Base-by-base conservation (phyloP, 2,888 invertebrate genomes). In the Liodrosophila aerea region DNA sequence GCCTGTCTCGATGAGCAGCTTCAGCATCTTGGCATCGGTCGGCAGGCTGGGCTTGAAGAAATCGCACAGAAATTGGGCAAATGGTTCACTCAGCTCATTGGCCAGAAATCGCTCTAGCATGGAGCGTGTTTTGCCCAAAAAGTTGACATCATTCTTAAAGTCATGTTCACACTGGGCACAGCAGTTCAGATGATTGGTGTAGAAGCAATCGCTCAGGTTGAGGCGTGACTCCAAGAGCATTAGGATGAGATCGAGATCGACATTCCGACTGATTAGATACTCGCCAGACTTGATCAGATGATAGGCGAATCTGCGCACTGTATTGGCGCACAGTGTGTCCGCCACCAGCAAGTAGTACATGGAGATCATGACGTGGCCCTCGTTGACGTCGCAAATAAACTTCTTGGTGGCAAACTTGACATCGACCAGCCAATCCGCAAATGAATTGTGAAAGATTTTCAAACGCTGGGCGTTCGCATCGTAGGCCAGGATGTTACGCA, bases 401-500 rank as follows among this genome's bases (percentile, higher is more conserved):
- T 97, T 95, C 76, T 97, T 95, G 1, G 98, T 98, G 89, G 98
- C 98, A 87, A 98, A 98, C 90, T 98, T 98, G n/a, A 98, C 98
- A 89, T 98, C 98, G 50, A 96, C 91, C 73, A 98, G 91, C 98
- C 98, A 98, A 87, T 96, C 95, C 16, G 97, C 95, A 89, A 98
- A 98, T 62, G 97, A 97, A 88, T 97, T 96, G 90, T 98, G 98
- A 91, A 98, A 98, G 40, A 98, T 92, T 66, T 90, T 90, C n/a
- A 90, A 63, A 2, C 88, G 87, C 18, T 87, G 83, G 29, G 88
- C 86, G 9, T 86, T 85, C 2, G 76, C 68, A 49, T 89, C 88
- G 67, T 89, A 88, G 57, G 90, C 74, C 56, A 92, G 78, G 18
- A 92, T 91, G 50, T 92, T 93, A 49, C 94, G 92, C 74, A 97